Evolutionary conservation across 1,140 invertebrate species (phyloP).

Genomic region (Formica exsecta): DNA sequence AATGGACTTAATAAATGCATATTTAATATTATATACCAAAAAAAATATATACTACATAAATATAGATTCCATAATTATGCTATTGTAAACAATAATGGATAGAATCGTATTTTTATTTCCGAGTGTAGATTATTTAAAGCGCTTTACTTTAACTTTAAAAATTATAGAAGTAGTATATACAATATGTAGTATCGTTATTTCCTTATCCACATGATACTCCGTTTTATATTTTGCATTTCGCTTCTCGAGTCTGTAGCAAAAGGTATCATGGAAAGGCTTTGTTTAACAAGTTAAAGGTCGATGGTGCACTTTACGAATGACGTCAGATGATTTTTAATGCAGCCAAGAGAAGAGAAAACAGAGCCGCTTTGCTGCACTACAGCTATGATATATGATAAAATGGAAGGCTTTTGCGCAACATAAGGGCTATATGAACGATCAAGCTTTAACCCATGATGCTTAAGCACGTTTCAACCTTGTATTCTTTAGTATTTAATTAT

Average conservation of each 20-base stretch:
- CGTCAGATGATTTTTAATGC: constrained; percentile 51
- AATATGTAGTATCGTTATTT: background rate
- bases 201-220: constrained; percentile 8
- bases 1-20: constrained; percentile 9
- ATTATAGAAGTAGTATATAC: background rate
- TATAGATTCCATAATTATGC: constrained; percentile 10
- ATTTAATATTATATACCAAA: too few relatives aligned
- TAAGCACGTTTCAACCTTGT: constrained; percentile 33
- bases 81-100: constrained; percentile 12
- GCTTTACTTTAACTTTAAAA: background rate
- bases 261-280: constrained; percentile 3
- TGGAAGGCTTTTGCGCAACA: constrained; percentile 28
- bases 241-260: background rate
- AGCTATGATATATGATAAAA: constrained; percentile 45
- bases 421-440: background rate
- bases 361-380: background rate
- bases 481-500: background rate
- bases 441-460: constrained; percentile 24
- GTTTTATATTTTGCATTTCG: constrained; percentile 27
- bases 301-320: constrained; percentile 44
- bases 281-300: constrained; percentile 49
- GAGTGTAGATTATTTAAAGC: background rate
- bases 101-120: background rate
- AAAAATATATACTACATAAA: background rate
- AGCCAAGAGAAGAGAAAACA: constrained; percentile 54